phyloP scores from a whole-genome alignment of 2,797 vertebrate genomes.

The Taeniopygia guttata region DNA sequence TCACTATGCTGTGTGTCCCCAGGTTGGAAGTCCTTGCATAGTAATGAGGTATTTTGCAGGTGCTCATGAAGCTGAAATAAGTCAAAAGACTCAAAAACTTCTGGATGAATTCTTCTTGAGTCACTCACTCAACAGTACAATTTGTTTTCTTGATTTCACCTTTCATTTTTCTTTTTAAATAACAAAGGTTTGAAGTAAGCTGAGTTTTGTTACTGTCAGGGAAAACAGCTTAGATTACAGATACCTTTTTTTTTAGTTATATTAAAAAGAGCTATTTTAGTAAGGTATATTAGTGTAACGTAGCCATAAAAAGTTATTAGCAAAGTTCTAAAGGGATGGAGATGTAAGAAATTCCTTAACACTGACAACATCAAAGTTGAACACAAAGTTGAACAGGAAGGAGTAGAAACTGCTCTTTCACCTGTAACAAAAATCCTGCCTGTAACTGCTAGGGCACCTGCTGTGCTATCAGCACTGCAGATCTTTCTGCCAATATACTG shows the following conservation, averaged over 20 bases:
- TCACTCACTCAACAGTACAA: background rate
- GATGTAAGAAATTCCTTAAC: background rate
- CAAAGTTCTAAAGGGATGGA: background rate
- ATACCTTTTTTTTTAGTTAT: background rate
- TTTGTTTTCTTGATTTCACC: background rate
- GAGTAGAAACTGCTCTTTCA: background rate
- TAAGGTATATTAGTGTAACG: background rate
- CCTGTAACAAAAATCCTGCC: background rate
- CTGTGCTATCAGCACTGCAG: background rate
- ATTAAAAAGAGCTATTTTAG: background rate
- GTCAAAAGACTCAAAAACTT: background rate
- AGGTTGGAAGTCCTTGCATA: background rate
- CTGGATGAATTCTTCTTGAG: background rate
- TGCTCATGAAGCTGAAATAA: background rate
- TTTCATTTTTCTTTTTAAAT: background rate
- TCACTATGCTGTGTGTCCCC: background rate
- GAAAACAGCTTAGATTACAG: background rate
- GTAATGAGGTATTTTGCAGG: background rate
- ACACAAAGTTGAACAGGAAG: background rate
- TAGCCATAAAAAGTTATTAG: background rate
- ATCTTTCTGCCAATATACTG: background rate
- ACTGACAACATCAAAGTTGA: background rate
- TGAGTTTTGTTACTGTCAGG: background rate
- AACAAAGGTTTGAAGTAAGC: background rate
- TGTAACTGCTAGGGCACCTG: background rate